phyloP scores from a whole-genome alignment of 2,797 vertebrate genomes.

The Cuniculus paca region DNA sequence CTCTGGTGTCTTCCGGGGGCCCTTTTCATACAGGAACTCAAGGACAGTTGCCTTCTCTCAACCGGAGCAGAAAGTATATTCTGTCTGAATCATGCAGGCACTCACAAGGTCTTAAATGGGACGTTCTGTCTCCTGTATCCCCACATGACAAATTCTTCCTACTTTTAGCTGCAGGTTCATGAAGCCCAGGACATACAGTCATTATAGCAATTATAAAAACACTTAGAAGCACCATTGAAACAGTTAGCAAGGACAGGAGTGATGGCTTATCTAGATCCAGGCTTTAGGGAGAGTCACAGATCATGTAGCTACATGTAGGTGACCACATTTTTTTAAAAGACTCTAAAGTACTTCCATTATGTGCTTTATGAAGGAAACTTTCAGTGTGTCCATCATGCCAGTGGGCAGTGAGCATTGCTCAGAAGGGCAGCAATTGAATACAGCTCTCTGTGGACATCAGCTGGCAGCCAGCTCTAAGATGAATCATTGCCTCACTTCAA shows the following conservation, averaged over 20 bases:
- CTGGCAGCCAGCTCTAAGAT: not conserved
- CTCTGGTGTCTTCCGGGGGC: not conserved
- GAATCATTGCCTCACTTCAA: not conserved
- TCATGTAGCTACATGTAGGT: not conserved
- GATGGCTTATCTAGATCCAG: fast-evolving
- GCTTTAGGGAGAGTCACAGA: not conserved
- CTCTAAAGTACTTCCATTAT: not conserved
- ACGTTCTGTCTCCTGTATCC: not conserved
- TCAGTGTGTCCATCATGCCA: not conserved
- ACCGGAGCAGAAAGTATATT: not conserved
- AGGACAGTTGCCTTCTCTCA: not conserved
- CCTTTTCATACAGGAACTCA: not conserved
- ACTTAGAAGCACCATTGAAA: not conserved
- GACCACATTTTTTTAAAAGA: not conserved
- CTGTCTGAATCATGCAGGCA: not conserved
- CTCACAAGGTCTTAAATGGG: not conserved
- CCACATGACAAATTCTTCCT: not conserved
- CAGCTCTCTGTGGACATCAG: not conserved
- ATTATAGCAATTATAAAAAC: not conserved
- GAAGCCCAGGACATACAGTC: not conserved
- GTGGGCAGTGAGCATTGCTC: not conserved
- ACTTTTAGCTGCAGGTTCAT: not conserved
- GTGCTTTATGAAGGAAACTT: not conserved
- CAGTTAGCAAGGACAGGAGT: not conserved
- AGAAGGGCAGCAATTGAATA: fast-evolving